A percentile compares a stretch with the other conserved stretches of the same genome.
These are phyloP conservation scores for Trachelus tabidus DNA, from an alignment of 2,888 invertebrate species.

Conservation along the genomic window DNA sequence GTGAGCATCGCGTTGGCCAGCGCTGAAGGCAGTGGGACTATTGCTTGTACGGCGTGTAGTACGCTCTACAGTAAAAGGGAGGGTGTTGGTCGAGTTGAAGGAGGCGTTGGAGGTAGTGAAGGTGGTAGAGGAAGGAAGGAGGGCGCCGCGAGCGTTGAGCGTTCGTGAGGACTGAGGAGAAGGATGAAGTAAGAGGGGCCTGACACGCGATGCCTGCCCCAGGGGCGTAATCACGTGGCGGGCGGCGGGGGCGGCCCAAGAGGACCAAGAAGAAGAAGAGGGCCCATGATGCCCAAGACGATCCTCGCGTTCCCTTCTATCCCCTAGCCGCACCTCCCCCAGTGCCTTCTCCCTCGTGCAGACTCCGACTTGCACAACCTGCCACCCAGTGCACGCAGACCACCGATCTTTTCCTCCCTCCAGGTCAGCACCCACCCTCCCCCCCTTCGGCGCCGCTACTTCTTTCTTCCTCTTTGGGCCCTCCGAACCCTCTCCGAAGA, in stretches of 20 bases:
- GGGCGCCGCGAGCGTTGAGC: slow-evolving; percentile 31
- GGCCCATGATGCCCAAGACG: background rate
- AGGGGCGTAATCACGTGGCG: slow-evolving; percentile 63
- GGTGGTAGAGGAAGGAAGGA: slow-evolving; percentile 23
- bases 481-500: slow-evolving; percentile 25
- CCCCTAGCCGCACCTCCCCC: background rate
- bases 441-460: slow-evolving; percentile 4
- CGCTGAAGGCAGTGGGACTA: slow-evolving; percentile 17
- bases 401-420: slow-evolving; percentile 1
- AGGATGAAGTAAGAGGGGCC: slow-evolving; percentile 60
- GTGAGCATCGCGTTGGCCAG: background rate
- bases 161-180: slow-evolving; percentile 35
- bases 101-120: background rate
- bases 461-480: background rate
- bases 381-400: background rate
- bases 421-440: slow-evolving; percentile 13
- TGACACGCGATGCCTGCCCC: slow-evolving; percentile 65
- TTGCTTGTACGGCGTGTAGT: background rate
- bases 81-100: slow-evolving; percentile 1
- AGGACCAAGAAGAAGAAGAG: slow-evolving; percentile 1
- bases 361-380: slow-evolving; percentile 2
- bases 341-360: background rate
- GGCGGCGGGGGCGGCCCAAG: slow-evolving; percentile 55
- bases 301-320: background rate
- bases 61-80: slow-evolving; percentile 17